phyloP scores from a whole-genome alignment of 2,113 vertebrate genomes.

The Hippopotamus amphibius region DNA sequence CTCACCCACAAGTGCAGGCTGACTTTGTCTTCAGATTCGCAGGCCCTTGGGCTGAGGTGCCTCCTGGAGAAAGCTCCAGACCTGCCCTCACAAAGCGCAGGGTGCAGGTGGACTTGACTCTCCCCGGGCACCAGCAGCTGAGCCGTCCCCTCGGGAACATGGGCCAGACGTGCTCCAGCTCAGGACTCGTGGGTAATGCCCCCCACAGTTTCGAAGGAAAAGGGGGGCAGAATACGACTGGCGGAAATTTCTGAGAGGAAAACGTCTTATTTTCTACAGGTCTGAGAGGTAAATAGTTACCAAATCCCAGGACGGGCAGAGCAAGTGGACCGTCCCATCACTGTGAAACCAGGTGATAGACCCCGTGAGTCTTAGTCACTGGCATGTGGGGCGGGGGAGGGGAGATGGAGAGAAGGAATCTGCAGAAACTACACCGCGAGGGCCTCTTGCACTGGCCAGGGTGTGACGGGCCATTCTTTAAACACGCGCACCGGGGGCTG shows the following conservation, averaged over 20 bases:
- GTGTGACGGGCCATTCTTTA: conserved; percentile 71
- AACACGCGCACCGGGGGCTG: conserved; percentile 45
- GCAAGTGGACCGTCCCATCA: not conserved
- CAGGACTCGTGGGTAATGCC: not conserved
- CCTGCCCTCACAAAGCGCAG: not conserved
- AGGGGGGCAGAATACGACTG: not conserved
- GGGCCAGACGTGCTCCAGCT: too few species aligned
- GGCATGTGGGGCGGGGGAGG: conserved; percentile 69
- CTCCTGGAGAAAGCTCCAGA: not conserved
- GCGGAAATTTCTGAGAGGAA: not conserved
- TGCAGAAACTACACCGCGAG: conserved; percentile 71
- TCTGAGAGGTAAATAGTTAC: not conserved
- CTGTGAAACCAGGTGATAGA: not conserved
- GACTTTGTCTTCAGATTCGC: not conserved
- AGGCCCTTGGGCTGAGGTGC: not conserved
- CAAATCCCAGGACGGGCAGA: too few species aligned
- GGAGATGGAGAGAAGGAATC: conserved; percentile 59
- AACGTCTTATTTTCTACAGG: not conserved
- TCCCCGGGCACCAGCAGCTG: not conserved
- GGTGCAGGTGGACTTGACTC: accelerated
- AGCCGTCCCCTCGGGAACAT: not conserved
- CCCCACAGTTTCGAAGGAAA: not conserved
- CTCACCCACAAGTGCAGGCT: too few species aligned
- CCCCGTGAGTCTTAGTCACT: not conserved
- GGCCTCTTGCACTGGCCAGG: conserved; percentile 29